phyloP scores from a whole-genome alignment of 2,888 invertebrate species.

The Eudasyphora cyanicolor region DNA sequence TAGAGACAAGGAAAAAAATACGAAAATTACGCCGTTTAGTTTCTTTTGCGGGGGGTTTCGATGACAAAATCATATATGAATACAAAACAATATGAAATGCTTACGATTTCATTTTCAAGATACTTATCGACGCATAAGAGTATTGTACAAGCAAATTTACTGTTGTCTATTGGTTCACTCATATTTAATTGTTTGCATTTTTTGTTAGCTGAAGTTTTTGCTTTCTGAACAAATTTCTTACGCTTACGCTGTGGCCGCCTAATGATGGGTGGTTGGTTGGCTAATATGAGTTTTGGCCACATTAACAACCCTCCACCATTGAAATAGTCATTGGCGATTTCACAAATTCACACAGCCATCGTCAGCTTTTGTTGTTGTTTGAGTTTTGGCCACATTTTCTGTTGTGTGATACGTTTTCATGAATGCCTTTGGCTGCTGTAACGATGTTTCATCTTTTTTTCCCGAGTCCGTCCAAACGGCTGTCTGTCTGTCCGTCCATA shows the following conservation, averaged over 20 bases:
- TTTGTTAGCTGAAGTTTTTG: neutral
- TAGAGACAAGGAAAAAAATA: neutral
- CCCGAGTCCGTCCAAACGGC: no score
- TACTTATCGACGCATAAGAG: conserved; percentile 41
- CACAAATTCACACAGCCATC: conserved; percentile 3
- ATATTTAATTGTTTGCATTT: neutral
- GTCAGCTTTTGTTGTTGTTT: no score
- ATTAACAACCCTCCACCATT: neutral
- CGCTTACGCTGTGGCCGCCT: neutral
- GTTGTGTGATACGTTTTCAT: no score
- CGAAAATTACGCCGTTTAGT: neutral
- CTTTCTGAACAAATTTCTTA: neutral
- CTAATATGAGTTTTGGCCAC: conserved; percentile 1
- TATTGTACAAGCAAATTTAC: neutral
- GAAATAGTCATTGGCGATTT: neutral
- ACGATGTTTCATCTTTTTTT: neutral
- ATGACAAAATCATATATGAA: conserved; percentile 31
- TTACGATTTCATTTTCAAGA: conserved; percentile 60
- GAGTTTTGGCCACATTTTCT: neutral
- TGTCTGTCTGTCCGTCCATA: no score
- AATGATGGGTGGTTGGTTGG: neutral
- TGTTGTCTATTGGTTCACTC: neutral
- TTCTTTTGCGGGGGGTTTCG: neutral
- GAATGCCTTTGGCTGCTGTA: neutral
- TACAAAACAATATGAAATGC: conserved; percentile 49